Evolutionary conservation across 2,888 invertebrate species (phyloP), one percentile per base, ranked within the genome.

Genomic region (Sussaba pulchella): DNA sequence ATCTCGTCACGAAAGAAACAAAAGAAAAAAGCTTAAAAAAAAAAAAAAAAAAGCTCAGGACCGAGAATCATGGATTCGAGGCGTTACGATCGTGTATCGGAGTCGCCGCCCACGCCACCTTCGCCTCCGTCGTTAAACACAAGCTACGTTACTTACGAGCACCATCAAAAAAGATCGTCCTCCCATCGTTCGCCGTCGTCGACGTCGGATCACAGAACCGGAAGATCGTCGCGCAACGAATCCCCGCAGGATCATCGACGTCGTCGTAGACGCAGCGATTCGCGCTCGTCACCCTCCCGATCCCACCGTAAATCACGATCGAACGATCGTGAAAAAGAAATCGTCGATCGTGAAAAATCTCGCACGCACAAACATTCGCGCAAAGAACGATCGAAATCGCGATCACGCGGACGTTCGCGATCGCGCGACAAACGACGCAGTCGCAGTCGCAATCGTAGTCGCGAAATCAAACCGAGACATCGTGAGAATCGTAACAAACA

Each of bases 61-160:
- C 63, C 91, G 90, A 92, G 88, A 83, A 91, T 93, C 88, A 90
- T 94, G 94, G 90, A 94, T 92, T 87, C 94, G 93, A 88, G 93
- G 93, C 85, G 94, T 93, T 92, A 92, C 91, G 87, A 94, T 93
- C 93, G 92, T 90, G 89, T 91, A 89, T 89, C 88, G 83, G 86
- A 84, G 78, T 84, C 88, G 64, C 85, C 88, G 73, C 86, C 89
- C 19, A 88, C 92, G 85, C 91, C 89, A 64, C 89, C 90, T 63
- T 89, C 91, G 73, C 90, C 91, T 78, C 90, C 91, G 70, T 83
- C 85, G 77, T 91, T 88, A 85, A 88, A 88, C 77, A 74, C 89
- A 83, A 74, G 83, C 85, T 88, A 84, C 75, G 88, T 82, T 85
- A 85, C 67, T 74, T 76, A 88, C 77, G 93, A 76, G 86, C 87